phyloP scores from a whole-genome alignment of 2,797 vertebrate species.

The Perodicticus potto region DNA sequence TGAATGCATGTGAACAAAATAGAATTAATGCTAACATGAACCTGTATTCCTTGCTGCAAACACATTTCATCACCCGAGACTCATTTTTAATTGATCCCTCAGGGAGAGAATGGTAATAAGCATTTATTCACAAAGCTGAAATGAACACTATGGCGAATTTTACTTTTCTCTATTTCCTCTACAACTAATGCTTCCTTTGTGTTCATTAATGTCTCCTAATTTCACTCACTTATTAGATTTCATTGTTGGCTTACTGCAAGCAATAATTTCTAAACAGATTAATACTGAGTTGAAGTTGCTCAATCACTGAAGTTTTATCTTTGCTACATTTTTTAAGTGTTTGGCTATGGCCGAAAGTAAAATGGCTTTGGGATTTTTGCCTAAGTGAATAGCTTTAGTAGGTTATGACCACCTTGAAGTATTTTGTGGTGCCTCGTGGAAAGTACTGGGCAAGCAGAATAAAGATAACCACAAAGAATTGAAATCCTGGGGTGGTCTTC shows the following conservation, averaged over 20 bases:
- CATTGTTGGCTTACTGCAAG: conserved; percentile 65
- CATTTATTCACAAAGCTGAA: conserved; percentile 81
- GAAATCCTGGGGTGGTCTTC: rapidly evolving
- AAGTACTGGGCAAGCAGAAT: not conserved
- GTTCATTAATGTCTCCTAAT: conserved; percentile 73
- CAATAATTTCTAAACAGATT: conserved; percentile 76
- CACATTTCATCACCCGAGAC: conserved; percentile 76
- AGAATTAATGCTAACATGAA: conserved; percentile 65
- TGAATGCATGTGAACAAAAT: conserved; percentile 48
- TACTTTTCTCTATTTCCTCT: conserved; percentile 58
- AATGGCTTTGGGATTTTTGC: conserved; percentile 53
- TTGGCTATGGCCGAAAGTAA: conserved; percentile 36
- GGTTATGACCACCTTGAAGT: not conserved
- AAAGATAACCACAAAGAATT: not conserved
- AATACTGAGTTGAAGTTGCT: conserved; percentile 73
- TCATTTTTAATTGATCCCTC: conserved; percentile 82
- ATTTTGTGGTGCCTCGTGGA: not conserved
- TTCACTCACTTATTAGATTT: conserved; percentile 82
- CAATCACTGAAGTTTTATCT: conserved; percentile 61
- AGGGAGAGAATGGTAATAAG: conserved; percentile 78
- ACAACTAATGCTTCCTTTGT: conserved; percentile 67
- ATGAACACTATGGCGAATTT: conserved; percentile 57
- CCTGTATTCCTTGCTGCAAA: conserved; percentile 65
- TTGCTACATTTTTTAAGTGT: conserved; percentile 41
- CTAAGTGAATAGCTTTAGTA: not conserved